These are phyloP conservation scores for Callionymus lyra DNA, from an alignment of 2,113 vertebrate species.

Conservation along the genomic window DNA sequence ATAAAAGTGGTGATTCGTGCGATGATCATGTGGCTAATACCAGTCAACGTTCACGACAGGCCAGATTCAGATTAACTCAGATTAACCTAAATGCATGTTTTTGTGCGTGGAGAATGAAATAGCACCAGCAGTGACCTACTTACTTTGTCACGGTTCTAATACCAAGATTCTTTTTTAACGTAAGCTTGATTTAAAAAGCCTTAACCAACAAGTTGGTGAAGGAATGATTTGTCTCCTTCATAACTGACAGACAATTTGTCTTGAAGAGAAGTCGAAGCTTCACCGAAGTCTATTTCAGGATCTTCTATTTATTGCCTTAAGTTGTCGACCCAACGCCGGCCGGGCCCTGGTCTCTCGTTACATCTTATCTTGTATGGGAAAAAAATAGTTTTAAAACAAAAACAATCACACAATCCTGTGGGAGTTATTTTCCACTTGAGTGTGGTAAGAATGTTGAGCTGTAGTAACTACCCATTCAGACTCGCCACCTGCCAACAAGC, in stretches of 20 bases:
- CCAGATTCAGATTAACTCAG: too few relatives aligned
- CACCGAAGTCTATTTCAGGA: constrained; percentile 64
- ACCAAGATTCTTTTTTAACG: too few relatives aligned
- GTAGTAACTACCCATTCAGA: constrained; percentile 8
- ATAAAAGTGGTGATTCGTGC: too few relatives aligned
- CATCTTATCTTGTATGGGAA: constrained; percentile 14
- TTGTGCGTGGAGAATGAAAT: too few relatives aligned
- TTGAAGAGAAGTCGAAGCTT: constrained; percentile 16
- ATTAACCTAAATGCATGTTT: too few relatives aligned
- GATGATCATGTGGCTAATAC: too few relatives aligned
- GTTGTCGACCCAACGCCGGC: constrained; percentile 58
- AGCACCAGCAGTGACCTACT: too few relatives aligned
- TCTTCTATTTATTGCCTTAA: constrained; percentile 68
- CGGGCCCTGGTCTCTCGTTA: constrained; percentile 57
- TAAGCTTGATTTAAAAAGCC: too few relatives aligned
- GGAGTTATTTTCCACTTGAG: constrained; percentile 11
- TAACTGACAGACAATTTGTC: background rate
- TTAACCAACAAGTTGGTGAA: too few relatives aligned
- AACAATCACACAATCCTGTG: constrained; percentile 20
- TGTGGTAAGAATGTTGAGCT: constrained; percentile 27
- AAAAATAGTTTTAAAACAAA: constrained; percentile 5
- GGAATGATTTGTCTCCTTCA: too few relatives aligned
- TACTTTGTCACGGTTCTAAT: too few relatives aligned
- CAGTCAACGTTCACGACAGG: background rate
- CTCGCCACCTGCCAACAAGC: too few relatives aligned